Evolutionary conservation across 2,113 vertebrate species (phyloP).

Genomic region (Anoplopoma fimbria): DNA sequence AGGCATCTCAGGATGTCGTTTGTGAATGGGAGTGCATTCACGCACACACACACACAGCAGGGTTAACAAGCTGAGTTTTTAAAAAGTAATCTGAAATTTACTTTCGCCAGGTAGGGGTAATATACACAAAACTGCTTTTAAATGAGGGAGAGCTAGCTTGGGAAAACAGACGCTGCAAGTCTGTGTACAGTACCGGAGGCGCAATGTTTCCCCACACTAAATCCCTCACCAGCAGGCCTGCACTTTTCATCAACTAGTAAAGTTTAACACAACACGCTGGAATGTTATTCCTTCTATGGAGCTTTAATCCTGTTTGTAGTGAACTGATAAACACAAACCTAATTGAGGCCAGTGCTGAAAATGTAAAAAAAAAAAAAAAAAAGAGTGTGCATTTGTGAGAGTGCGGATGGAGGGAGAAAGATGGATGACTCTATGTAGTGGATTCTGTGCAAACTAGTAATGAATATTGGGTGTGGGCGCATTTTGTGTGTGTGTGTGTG

Average conservation of each 20-base stretch:
- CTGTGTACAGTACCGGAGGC: constrained; percentile 69
- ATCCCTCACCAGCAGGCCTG: constrained; percentile 73
- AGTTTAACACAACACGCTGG: constrained; percentile 79
- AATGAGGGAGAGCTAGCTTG: constrained; percentile 35
- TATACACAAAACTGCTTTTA: constrained; percentile 60
- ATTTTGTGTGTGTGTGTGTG: constrained; percentile 24
- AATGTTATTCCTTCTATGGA: constrained; percentile 75
- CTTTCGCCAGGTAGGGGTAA: constrained; percentile 44
- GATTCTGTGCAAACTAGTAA: constrained; percentile 43
- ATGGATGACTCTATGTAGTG: constrained; percentile 20
- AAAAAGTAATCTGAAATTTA: constrained; percentile 34
- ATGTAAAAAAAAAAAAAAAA: constrained; percentile 4
- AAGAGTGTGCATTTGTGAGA: neutral
- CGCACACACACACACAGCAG: neutral
- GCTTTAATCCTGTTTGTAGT: constrained; percentile 72
- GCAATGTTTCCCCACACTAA: constrained; percentile 70
- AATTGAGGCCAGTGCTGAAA: constrained; percentile 57
- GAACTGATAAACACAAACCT: constrained; percentile 71
- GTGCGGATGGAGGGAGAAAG: constrained; percentile 2
- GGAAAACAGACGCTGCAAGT: constrained; percentile 64
- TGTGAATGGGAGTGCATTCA: constrained; percentile 79
- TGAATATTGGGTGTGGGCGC: constrained; percentile 52
- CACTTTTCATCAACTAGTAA: constrained; percentile 79
- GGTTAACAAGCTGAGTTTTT: constrained; percentile 18
- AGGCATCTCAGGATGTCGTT: constrained; percentile 81